Evolutionary conservation across 2,888 invertebrate species (phyloP).

Genomic region (Theodoxus fluviatilis): DNA sequence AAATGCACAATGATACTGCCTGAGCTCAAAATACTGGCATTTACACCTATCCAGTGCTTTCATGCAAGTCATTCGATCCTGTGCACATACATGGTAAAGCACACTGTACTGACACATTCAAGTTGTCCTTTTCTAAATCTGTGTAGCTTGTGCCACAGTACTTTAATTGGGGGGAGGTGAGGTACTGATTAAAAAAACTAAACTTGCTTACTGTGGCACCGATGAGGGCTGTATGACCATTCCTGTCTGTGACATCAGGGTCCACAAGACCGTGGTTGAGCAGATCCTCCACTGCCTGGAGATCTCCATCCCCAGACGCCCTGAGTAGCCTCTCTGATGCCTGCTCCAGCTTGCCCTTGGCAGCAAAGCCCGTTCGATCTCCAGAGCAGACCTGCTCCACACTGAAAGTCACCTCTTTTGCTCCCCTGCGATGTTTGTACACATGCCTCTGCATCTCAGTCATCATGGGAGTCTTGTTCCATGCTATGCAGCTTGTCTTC

Average conservation of each 20-base stretch:
- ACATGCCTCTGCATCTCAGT: constrained; percentile 58
- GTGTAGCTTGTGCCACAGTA: no score
- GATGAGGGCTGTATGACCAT: constrained; percentile 60
- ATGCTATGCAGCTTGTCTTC: constrained; percentile 40
- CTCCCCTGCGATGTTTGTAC: constrained; percentile 45
- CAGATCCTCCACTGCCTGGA: constrained; percentile 49
- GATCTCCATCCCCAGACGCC: constrained; percentile 53
- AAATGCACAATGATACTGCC: no score
- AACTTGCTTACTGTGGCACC: constrained; percentile 56
- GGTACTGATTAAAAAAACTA: background rate
- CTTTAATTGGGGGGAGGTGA: no score
- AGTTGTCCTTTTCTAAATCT: no score
- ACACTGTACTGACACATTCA: no score
- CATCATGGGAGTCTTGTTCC: constrained; percentile 58
- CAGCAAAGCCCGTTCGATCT: constrained; percentile 45
- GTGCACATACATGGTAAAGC: no score
- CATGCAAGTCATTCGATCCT: no score
- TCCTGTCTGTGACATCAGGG: constrained; percentile 59
- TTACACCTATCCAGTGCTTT: no score
- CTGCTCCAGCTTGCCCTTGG: constrained; percentile 53
- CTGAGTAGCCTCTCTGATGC: constrained; percentile 54
- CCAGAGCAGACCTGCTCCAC: constrained; percentile 48
- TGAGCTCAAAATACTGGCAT: no score
- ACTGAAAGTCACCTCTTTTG: constrained; percentile 43
- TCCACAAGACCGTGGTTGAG: constrained; percentile 52